These are phyloP conservation scores for Monochamus alternatus DNA, from an alignment of 2,888 invertebrate genomes.

Conservation along the genomic window DNA sequence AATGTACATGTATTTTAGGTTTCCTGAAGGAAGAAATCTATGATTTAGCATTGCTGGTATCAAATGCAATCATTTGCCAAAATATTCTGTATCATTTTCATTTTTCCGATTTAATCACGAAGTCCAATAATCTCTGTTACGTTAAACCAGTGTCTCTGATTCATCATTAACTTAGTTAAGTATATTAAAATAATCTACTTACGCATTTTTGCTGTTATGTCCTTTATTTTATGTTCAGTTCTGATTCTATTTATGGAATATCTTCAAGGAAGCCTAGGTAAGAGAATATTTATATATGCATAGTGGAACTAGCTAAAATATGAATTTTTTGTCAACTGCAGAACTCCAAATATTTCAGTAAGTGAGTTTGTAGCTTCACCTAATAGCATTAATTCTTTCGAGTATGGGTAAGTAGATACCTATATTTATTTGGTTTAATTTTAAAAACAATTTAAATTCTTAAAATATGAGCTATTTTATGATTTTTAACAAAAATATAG, in stretches of 20 bases:
- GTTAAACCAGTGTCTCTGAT: neutral
- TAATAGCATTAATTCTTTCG: no score
- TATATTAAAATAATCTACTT: neutral
- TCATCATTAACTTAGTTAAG: neutral
- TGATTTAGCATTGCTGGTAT: neutral
- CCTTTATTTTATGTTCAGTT: neutral
- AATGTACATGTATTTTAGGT: neutral
- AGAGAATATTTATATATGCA: neutral
- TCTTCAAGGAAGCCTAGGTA: neutral
- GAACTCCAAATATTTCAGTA: no score
- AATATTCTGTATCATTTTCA: slow-evolving; percentile 5
- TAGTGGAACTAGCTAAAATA: no score
- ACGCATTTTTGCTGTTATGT: neutral
- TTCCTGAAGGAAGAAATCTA: neutral
- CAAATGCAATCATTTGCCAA: neutral
- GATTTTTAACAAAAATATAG: no score
- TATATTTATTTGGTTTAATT: no score
- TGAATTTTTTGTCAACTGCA: no score
- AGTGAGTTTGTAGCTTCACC: no score
- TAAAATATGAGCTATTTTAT: no score
- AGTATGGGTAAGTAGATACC: no score
- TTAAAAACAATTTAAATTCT: no score
- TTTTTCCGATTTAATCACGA: neutral
- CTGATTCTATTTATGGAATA: neutral
- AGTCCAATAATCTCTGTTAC: neutral